A percentile compares a stretch with the other conserved stretches of the same genome.
Conservation (phyloP, 2,888 invertebrate species). For the Phaedon cochleariae region DNA sequence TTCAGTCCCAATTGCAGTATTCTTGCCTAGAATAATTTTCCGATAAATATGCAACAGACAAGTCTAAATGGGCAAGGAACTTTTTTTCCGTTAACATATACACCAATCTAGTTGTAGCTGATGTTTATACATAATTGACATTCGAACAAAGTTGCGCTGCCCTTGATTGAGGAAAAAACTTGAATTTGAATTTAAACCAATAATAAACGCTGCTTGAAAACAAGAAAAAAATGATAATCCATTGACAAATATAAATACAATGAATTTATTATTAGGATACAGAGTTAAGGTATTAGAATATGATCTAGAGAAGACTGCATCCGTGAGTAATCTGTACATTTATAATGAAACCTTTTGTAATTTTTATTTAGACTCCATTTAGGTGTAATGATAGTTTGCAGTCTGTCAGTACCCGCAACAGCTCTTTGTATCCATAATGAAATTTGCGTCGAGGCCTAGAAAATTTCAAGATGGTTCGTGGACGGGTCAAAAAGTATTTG, state of each 20-base stretch:
- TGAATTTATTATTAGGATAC: constrained; percentile 63
- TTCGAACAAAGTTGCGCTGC: constrained; percentile 53
- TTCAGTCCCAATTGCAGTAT: background rate
- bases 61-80: constrained; percentile 50
- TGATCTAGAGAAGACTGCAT: constrained; percentile 63
- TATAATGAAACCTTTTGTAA: constrained; percentile 52
- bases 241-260: constrained; percentile 64
- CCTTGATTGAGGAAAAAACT: constrained; percentile 51
- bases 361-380: constrained; percentile 55
- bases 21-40: background rate
- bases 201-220: constrained; percentile 57
- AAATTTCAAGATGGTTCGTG: background rate
- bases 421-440: constrained; percentile 29
- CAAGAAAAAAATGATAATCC: constrained; percentile 59
- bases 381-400: constrained; percentile 57
- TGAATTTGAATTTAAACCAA: constrained; percentile 36
- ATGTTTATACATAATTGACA: constrained; percentile 57
- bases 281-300: constrained; percentile 60
- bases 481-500: constrained; percentile 23
- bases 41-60: constrained; percentile 36
- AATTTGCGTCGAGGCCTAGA: background rate
- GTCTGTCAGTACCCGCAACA: constrained; percentile 60
- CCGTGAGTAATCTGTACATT: constrained; percentile 59
- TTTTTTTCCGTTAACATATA: constrained; percentile 51
- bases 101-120: constrained; percentile 56